phyloP scores from a whole-genome alignment of 2,113 vertebrate genomes.

The Campylorhamphus procurvoides region DNA sequence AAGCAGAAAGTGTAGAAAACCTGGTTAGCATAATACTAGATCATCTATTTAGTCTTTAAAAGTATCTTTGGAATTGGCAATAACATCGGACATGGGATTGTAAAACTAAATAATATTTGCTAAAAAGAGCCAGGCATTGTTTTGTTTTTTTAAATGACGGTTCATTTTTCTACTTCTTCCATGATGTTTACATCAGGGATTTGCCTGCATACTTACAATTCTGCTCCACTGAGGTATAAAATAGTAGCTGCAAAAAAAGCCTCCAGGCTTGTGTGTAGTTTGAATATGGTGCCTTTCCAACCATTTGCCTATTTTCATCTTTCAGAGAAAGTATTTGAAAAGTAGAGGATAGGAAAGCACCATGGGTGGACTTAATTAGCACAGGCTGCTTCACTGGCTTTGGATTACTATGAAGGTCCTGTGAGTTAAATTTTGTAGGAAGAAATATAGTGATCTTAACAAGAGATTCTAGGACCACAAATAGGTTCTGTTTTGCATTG shows the following conservation, averaged over 20 bases:
- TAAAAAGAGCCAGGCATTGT: neutral
- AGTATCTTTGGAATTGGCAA: neutral
- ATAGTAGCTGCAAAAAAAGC: neutral
- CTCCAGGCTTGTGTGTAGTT: neutral
- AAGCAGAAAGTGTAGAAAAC: neutral
- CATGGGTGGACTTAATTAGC: fast-evolving
- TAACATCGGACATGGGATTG: neutral
- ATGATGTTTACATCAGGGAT: neutral
- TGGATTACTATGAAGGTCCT: neutral
- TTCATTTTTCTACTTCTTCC: neutral
- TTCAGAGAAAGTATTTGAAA: neutral
- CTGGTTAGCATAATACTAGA: neutral
- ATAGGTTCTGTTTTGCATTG: neutral
- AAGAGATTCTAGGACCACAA: neutral
- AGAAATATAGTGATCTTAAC: neutral
- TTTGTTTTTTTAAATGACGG: neutral
- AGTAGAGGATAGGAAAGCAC: neutral
- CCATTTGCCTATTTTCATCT: neutral
- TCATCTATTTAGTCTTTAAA: neutral
- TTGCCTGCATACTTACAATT: neutral
- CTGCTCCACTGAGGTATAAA: neutral
- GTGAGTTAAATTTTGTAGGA: neutral
- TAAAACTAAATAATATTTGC: neutral
- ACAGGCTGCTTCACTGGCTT: neutral
- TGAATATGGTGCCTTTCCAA: neutral